A percentile compares a stretch with the other conserved stretches of the same genome.
phyloP scores from a whole-genome alignment of 2,113 vertebrate species.

The Siniperca knerii region DNA sequence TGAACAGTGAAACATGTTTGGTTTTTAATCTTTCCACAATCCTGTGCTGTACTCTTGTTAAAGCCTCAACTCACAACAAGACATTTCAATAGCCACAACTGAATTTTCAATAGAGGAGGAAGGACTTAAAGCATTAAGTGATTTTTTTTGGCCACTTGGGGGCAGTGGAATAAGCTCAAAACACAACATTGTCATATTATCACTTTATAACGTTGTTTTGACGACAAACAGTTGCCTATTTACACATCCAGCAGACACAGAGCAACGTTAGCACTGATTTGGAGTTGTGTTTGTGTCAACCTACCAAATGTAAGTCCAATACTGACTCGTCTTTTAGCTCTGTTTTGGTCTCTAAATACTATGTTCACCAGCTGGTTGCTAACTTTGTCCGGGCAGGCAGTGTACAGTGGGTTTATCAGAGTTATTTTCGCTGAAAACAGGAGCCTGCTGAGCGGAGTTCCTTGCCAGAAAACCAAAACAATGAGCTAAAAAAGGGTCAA shows the following conservation, averaged over 20 bases:
- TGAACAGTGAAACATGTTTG: slow-evolving; percentile 14
- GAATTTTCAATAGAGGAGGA: background rate
- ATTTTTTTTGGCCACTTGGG: background rate
- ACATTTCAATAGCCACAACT: background rate
- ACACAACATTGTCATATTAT: background rate
- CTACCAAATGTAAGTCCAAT: background rate
- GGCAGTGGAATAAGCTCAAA: background rate
- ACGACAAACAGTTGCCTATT: no score
- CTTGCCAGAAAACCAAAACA: background rate
- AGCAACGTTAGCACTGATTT: background rate
- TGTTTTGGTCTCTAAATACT: background rate
- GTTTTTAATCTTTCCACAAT: background rate
- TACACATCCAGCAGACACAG: background rate
- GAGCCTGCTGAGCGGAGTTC: background rate
- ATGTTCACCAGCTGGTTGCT: background rate
- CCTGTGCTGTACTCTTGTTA: background rate
- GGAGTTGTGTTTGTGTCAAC: background rate
- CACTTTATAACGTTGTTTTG: background rate
- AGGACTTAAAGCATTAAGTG: background rate
- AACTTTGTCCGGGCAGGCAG: background rate
- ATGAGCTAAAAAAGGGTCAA: no score
- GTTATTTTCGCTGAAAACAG: background rate
- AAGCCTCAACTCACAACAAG: background rate
- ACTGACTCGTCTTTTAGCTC: background rate
- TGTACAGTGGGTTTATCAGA: background rate